These are phyloP conservation scores for Uria aalge DNA, from an alignment of 2,113 vertebrate genomes.

Conservation along the genomic window DNA sequence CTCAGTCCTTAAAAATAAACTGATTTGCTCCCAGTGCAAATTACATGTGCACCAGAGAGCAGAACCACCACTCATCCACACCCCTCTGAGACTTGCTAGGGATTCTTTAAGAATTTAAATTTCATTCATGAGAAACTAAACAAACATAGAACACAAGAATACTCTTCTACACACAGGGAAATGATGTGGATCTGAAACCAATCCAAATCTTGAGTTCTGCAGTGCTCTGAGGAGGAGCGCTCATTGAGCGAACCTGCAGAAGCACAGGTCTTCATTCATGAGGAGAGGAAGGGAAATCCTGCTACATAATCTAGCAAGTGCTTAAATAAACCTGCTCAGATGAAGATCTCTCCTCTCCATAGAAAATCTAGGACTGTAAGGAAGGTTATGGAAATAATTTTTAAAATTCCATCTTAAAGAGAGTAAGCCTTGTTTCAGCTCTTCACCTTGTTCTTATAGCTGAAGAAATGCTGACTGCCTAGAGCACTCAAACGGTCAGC, in stretches of 20 bases:
- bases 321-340: constrained; percentile 35
- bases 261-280: constrained; percentile 22
- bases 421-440: neutral
- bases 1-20: neutral
- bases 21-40: neutral
- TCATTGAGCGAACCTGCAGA: constrained; percentile 5
- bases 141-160: neutral
- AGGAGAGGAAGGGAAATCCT: constrained; percentile 23
- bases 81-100: neutral
- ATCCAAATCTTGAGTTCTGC: neutral
- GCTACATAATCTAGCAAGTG: neutral
- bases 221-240: neutral
- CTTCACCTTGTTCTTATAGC: neutral
- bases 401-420: neutral
- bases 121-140: constrained; percentile 41
- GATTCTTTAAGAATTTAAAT: constrained; percentile 32
- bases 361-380: neutral
- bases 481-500: neutral
- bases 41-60: neutral
- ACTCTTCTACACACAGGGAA: neutral
- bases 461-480: neutral
- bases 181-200: neutral
- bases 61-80: neutral
- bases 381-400: neutral
- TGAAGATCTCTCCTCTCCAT: neutral